Percentiles rank a stretch among this genome's conserved stretches.
Conservation (phyloP, 1,140 invertebrate genomes). For the Zeugodacus cucurbitae region DNA sequence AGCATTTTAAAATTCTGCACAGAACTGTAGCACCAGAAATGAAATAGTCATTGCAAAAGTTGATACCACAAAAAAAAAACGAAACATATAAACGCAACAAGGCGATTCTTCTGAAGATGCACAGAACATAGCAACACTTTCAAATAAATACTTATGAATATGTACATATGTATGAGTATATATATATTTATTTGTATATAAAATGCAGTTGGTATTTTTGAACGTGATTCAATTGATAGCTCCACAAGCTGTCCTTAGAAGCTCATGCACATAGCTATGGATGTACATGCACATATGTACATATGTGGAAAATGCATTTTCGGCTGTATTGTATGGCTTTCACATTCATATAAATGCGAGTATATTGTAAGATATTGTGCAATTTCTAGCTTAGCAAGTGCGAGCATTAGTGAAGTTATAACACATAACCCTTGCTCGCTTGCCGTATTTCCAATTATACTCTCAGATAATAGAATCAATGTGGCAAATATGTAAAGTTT, state of each 20-base stretch:
- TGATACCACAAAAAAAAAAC: not conserved
- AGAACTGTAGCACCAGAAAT: not conserved
- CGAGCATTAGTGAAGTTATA: not conserved
- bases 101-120: not conserved
- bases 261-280: not conserved
- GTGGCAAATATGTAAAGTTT: not conserved
- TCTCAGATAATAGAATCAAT: not conserved
- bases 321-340: not conserved
- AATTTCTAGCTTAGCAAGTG: not conserved
- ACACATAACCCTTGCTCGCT: not conserved
- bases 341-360: not conserved
- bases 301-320: not conserved
- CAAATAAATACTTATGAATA: not conserved
- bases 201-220: not conserved
- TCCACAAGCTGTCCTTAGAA: too few species aligned
- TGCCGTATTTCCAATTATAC: not conserved
- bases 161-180: not conserved
- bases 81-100: not conserved
- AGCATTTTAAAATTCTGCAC: not conserved
- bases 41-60: not conserved
- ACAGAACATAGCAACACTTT: not conserved
- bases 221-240: constrained; percentile 6
- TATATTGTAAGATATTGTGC: not conserved
- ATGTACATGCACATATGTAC: not conserved
- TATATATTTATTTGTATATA: not conserved